Evolutionary conservation across 2,797 vertebrate species (phyloP).

Genomic region (Catostomus latipinnis): DNA sequence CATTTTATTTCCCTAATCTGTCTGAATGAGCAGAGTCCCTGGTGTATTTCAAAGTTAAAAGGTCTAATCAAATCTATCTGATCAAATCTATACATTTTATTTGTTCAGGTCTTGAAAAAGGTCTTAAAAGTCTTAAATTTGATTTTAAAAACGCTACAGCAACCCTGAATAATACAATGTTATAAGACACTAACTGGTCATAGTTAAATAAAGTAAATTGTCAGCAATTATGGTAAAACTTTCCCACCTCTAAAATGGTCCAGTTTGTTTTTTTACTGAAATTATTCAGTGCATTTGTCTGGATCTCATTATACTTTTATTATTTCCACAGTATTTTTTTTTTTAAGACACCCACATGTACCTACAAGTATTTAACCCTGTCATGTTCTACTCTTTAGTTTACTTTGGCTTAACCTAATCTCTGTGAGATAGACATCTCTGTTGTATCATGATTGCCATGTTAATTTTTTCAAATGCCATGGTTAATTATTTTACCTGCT

Average conservation of each 20-base stretch:
- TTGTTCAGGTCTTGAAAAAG: no score
- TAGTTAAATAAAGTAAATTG: not conserved
- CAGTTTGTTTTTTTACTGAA: constrained; percentile 1
- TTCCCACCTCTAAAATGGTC: not conserved
- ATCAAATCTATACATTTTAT: no score
- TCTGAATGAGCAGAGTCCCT: no score
- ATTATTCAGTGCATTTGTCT: constrained; percentile 29
- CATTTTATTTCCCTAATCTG: no score
- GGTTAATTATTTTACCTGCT: constrained; percentile 54
- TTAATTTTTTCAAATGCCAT: constrained; percentile 63
- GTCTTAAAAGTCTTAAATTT: no score
- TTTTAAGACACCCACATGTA: constrained; percentile 6
- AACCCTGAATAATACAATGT: not conserved
- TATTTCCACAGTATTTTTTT: constrained; percentile 24
- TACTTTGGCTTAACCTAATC: constrained; percentile 42
- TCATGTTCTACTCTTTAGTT: constrained; percentile 43
- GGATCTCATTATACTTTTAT: constrained; percentile 45
- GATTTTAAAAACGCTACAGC: no score
- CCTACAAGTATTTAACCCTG: constrained; percentile 31
- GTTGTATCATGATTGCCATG: constrained; percentile 57
- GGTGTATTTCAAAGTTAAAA: no score
- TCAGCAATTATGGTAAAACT: not conserved
- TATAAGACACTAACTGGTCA: not conserved
- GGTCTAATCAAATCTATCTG: no score
- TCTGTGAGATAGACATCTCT: constrained; percentile 39